Conservation (phyloP, 2,888 invertebrate genomes). For the Ligdia adustata region DNA sequence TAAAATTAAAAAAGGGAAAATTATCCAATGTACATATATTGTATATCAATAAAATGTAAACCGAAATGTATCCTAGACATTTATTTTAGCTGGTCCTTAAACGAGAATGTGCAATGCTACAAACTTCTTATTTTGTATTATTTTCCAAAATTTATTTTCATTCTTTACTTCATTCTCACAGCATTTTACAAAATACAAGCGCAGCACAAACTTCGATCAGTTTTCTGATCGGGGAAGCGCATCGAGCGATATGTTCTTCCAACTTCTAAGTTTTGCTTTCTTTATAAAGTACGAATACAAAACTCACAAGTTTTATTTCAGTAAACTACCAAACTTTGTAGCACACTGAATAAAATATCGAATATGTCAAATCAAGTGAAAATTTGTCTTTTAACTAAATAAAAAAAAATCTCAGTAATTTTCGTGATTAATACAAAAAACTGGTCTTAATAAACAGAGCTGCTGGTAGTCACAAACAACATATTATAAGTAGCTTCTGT, state of each 20-base stretch:
- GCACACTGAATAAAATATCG: neutral
- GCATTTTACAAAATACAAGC: slow-evolving; percentile 55
- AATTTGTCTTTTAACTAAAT: no score
- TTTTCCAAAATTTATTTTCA: slow-evolving; percentile 73
- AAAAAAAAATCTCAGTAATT: no score
- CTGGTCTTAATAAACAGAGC: no score
- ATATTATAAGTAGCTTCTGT: no score
- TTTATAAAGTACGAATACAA: slow-evolving; percentile 5
- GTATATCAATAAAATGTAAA: slow-evolving; percentile 44
- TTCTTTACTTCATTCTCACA: slow-evolving; percentile 71
- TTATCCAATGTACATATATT: neutral
- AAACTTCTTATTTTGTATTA: slow-evolving; percentile 73
- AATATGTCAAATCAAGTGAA: no score
- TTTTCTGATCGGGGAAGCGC: slow-evolving; percentile 54
- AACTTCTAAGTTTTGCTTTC: slow-evolving; percentile 18
- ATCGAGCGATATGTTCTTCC: slow-evolving; percentile 55
- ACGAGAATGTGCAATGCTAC: slow-evolving; percentile 83
- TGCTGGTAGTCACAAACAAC: no score
- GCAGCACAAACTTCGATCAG: slow-evolving; percentile 66
- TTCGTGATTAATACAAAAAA: no score
- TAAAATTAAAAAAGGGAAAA: slow-evolving; percentile 6
- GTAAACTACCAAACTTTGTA: slow-evolving; percentile 1
- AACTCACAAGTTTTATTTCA: slow-evolving; percentile 4
- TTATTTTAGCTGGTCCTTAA: slow-evolving; percentile 78
- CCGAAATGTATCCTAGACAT: slow-evolving; percentile 67